Percentiles rank a stretch among this genome's conserved stretches.
These are phyloP conservation scores for Agraylea sexmaculata DNA, from an alignment of 1,140 invertebrate species.

Conservation along the genomic window DNA sequence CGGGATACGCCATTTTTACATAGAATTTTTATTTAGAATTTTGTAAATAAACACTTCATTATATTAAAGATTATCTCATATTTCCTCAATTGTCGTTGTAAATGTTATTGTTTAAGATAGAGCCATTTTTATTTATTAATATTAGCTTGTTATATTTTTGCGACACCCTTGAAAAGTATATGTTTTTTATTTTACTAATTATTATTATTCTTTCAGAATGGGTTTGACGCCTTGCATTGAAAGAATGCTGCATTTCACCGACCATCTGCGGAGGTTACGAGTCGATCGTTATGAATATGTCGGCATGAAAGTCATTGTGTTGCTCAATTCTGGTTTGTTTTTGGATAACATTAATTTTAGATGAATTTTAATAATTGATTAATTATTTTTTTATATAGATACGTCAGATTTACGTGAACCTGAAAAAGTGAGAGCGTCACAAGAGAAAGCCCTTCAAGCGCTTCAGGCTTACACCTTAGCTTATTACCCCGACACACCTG, in stretches of 20 bases:
- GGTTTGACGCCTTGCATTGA: constrained; percentile 71
- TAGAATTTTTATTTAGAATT: no score
- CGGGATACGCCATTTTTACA: no score
- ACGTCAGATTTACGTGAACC: constrained; percentile 83
- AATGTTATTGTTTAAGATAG: no score
- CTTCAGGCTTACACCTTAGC: constrained; percentile 83
- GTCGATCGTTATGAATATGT: constrained; percentile 97
- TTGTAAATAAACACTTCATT: no score
- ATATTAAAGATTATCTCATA: no score
- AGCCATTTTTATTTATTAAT: no score
- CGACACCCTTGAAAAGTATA: no score
- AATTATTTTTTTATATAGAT: constrained; percentile 41
- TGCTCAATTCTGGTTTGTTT: constrained; percentile 77
- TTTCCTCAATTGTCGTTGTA: no score
- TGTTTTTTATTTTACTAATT: constrained; percentile 3
- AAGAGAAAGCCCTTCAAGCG: constrained; percentile 87
- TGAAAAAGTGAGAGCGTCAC: constrained; percentile 81
- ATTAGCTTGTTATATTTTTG: no score
- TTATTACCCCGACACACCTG: constrained; percentile 83
- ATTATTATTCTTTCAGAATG: constrained; percentile 25
- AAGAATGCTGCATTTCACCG: constrained; percentile 87
- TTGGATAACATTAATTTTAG: background rate
- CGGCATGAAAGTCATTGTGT: constrained; percentile 88
- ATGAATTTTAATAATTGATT: background rate
- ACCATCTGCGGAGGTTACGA: constrained; percentile 75